phyloP scores from a whole-genome alignment of 2,797 vertebrate genomes.

The Acrocephalus scirpaceus region DNA sequence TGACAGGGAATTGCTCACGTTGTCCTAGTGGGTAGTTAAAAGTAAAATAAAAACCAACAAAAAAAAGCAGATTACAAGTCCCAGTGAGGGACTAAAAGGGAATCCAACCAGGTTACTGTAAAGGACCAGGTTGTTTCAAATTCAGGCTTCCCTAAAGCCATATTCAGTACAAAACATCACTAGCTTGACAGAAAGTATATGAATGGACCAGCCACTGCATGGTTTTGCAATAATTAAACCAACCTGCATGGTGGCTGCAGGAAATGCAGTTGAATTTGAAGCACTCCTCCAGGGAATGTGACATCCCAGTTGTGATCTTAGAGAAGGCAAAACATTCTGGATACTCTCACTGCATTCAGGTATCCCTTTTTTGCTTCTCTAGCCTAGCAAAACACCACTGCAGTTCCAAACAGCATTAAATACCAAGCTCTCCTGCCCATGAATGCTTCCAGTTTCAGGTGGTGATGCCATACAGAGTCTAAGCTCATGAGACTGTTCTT shows the following conservation, averaged over 20 bases:
- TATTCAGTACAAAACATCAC: neutral
- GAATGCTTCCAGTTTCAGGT: neutral
- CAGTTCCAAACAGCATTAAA: neutral
- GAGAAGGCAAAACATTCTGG: neutral
- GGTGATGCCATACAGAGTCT: neutral
- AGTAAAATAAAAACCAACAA: neutral
- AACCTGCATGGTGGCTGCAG: neutral
- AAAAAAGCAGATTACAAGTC: neutral
- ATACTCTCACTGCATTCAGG: neutral
- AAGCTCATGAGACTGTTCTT: neutral
- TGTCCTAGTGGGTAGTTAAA: neutral
- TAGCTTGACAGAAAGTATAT: neutral
- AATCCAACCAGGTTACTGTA: neutral
- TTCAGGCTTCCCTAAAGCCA: neutral
- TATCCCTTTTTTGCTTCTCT: neutral
- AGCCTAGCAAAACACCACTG: neutral
- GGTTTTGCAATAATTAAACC: neutral
- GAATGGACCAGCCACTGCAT: neutral
- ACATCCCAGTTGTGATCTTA: neutral
- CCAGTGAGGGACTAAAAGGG: neutral
- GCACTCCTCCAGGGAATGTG: neutral
- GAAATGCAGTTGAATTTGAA: neutral
- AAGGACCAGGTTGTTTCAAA: neutral
- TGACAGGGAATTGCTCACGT: neutral
- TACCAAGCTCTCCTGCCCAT: neutral